A percentile compares a stretch with the other conserved stretches of the same genome.
Conservation (phyloP, 1,140 invertebrate species). For the Drosophila ironensis region DNA sequence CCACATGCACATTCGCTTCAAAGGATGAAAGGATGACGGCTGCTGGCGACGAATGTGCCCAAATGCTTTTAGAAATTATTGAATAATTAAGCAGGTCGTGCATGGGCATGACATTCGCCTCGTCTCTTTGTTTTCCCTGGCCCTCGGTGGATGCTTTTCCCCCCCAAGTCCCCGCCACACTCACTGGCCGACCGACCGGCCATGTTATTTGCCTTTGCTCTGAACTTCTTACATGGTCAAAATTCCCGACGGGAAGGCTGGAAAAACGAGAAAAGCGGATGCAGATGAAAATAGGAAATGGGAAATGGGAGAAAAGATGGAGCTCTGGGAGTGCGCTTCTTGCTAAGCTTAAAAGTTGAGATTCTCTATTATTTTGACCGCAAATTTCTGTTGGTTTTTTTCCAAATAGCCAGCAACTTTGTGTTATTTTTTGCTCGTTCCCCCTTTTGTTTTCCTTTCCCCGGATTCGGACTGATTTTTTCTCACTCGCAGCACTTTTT, state of each 20-base stretch:
- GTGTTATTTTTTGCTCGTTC: background rate
- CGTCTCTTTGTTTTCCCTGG: background rate
- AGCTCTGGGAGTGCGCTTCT: slow-evolving; percentile 26
- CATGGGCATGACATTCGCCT: slow-evolving; percentile 2
- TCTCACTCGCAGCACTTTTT: slow-evolving; percentile 49
- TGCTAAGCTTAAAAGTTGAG: slow-evolving; percentile 68
- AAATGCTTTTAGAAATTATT: slow-evolving; percentile 80
- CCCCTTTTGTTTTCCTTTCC: background rate
- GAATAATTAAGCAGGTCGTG: slow-evolving; percentile 68
- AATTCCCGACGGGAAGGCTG: slow-evolving; percentile 58
- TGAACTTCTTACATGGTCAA: slow-evolving; percentile 71
- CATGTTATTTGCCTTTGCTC: slow-evolving; percentile 64
- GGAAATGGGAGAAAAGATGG: background rate
- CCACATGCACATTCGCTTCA: slow-evolving; percentile 22
- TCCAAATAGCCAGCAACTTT: background rate
- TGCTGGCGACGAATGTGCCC: slow-evolving; percentile 55
- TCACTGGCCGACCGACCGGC: too few species aligned
- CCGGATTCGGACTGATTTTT: background rate
- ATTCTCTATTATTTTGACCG: slow-evolving; percentile 22
- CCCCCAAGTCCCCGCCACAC: too few species aligned
- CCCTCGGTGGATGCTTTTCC: background rate
- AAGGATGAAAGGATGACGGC: slow-evolving; percentile 74
- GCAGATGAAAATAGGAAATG: background rate
- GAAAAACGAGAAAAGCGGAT: background rate
- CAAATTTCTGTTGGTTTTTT: background rate